phyloP scores from a whole-genome alignment of 2,797 vertebrate species.

The Amphiprion clarkii region DNA sequence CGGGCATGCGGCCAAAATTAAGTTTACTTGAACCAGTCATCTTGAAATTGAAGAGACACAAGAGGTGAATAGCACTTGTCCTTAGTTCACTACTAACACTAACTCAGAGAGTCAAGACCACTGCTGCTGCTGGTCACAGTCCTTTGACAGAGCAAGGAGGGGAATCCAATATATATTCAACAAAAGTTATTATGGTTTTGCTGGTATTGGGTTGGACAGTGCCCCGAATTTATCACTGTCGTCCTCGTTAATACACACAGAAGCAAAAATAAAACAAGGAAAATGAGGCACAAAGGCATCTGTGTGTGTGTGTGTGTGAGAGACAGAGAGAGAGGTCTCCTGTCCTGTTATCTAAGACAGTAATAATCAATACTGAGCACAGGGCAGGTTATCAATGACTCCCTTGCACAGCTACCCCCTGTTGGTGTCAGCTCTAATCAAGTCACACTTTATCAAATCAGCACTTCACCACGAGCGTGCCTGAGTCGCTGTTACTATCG shows the following conservation, averaged over 20 bases:
- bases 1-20: constrained; percentile 26
- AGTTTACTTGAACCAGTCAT: constrained; percentile 45
- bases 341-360: constrained; percentile 51
- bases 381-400: constrained; percentile 58
- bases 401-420: constrained; percentile 25
- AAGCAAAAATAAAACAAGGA: neutral
- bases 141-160: constrained; percentile 10
- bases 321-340: constrained; percentile 25
- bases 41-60: constrained; percentile 37
- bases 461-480: constrained; percentile 47
- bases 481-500: neutral
- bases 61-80: constrained; percentile 34
- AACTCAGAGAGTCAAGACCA: constrained; percentile 21
- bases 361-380: constrained; percentile 63
- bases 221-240: neutral
- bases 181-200: constrained; percentile 11
- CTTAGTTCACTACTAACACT: constrained; percentile 51
- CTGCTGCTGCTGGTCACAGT: constrained; percentile 16
- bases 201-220: constrained; percentile 1
- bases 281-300: neutral
- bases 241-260: neutral
- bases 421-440: constrained; percentile 53
- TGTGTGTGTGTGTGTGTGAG: constrained; percentile 4
- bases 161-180: constrained; percentile 25
- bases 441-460: constrained; percentile 61